Evolutionary conservation across 2,113 vertebrate genomes (phyloP), one percentile per base, ranked within the genome.

Genomic region (Vulpes ferrilata): DNA sequence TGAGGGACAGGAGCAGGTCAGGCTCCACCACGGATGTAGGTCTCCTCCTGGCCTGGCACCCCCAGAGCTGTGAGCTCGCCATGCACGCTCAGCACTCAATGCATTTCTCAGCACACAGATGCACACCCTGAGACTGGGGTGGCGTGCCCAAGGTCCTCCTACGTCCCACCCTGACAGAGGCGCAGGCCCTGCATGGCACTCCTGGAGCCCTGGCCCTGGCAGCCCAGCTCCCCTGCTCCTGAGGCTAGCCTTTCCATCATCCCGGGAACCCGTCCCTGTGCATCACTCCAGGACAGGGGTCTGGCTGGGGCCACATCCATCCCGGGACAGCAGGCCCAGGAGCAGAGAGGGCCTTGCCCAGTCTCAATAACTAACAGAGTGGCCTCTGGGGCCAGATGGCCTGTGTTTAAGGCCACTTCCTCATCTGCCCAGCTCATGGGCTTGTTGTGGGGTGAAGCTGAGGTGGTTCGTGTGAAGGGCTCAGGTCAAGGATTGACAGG

Each of bases 281-380:
- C 11, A 23, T 76, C 71, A 22, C 23, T 65, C 71, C 64, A 6
- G 59, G 84, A 73, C 55, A 23, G 15, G 27, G 19, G 25, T 5
- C 32, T 6, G 60, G 48, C 1, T 9, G 12, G 11, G 65, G 25
- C 38, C 8, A 4, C 0, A 0, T 10, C 35, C 0, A 0, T 10
- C 25, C 30, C 1, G 13, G 48, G 27, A 43, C n/a, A 16, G 55
- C 64, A 22, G 51, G 25, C 2, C 25, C 65, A 20, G 4, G n/a
- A 53, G 59, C 51, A 43, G 43, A 43, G 43, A 43, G 43, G 43
- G 43, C 43, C 43, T 43, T 43, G 43, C 43, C 43, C 43, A 43
- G 43, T 43, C 43, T 43, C 43, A 43, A 7, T 43, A 6, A 43
- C 43, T 43, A 43, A 43, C 43, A 43, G 43, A 59, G 32, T 43